Base-by-base conservation (phyloP, 2,888 invertebrate genomes). In the Drosophila neotestacea region DNA sequence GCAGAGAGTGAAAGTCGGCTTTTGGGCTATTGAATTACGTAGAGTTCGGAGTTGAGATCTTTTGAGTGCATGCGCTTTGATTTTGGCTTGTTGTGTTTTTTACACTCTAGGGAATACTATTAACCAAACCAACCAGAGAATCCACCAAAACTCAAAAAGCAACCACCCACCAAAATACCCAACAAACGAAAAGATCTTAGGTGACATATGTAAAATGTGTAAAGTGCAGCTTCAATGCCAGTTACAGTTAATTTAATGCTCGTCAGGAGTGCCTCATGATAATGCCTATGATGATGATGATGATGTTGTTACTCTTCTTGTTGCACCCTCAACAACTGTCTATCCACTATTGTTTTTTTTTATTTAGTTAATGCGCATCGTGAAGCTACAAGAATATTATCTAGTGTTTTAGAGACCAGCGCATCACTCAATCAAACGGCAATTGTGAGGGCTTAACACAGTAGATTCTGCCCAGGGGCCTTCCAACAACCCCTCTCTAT, bases 131-230 rank as follows among this genome's bases (percentile, higher is more conserved):
- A 58, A 55, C 42, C 48, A 47, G 52, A 34, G 48, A 22, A 47
- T 47, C 30, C 30, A 54, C 52, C 62, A 52, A 52, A 58, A 55
- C 16, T 7, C 13, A 41, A 41, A 30, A 42, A 27, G 42, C 55
- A 30, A 55, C 60, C 81, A 82, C 66, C 81, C 83, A 82, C 81
- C 77, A 16, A 16, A 16, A 16, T 16, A 16, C 16, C n/a, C 51
- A 28, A 39, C 13, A 60, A 71, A 30, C 61, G 22, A 22, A 22
- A 22, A 69, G 58, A 62, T 75, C 80, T 88, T 78, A 70, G 77
- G 85, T 81, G 90, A 91, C 90, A 91, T 90, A 90, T 90, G 90
- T 90, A 90, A 90, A 90, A 90, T 91, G 90, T 91, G 91, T 91
- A 90, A 91, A 91, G 90, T 91, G 90, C 91, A 90, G 72, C 48